phyloP scores from a whole-genome alignment of 2,797 vertebrate genomes.

The Glossophaga mutica region DNA sequence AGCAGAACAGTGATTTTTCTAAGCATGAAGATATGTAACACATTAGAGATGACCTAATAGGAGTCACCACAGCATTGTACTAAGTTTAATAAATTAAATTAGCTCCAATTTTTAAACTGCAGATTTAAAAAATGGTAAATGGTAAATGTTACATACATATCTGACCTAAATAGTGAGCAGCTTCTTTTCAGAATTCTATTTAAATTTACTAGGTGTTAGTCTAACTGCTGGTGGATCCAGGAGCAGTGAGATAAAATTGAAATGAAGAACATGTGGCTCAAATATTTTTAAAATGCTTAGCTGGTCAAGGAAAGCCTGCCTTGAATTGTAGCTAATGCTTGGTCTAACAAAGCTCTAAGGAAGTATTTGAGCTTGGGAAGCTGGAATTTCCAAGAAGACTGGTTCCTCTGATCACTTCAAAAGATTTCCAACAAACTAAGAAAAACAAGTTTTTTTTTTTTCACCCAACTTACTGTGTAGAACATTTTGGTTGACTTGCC shows the following conservation, averaged over 20 bases:
- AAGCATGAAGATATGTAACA: neutral
- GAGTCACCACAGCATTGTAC: neutral
- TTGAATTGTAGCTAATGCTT: neutral
- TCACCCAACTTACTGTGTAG: neutral
- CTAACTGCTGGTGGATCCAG: neutral
- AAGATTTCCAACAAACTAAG: neutral
- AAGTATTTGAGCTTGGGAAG: neutral
- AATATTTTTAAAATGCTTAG: slow-evolving; percentile 6
- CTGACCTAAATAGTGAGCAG: neutral
- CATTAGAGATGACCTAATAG: neutral
- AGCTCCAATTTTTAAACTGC: slow-evolving; percentile 4
- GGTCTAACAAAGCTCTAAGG: neutral
- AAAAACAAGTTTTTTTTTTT: neutral
- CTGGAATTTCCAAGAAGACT: neutral
- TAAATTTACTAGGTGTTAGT: neutral
- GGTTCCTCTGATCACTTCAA: neutral
- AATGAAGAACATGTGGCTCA: neutral
- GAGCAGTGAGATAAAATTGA: neutral
- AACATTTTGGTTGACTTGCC: neutral
- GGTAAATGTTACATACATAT: neutral
- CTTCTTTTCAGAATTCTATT: neutral
- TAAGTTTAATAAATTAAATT: slow-evolving; percentile 4
- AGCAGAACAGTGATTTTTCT: neutral
- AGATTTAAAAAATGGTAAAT: neutral
- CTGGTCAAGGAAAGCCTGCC: neutral